Conservation (phyloP, 2,888 invertebrate species). For the Sycophila texana region DNA sequence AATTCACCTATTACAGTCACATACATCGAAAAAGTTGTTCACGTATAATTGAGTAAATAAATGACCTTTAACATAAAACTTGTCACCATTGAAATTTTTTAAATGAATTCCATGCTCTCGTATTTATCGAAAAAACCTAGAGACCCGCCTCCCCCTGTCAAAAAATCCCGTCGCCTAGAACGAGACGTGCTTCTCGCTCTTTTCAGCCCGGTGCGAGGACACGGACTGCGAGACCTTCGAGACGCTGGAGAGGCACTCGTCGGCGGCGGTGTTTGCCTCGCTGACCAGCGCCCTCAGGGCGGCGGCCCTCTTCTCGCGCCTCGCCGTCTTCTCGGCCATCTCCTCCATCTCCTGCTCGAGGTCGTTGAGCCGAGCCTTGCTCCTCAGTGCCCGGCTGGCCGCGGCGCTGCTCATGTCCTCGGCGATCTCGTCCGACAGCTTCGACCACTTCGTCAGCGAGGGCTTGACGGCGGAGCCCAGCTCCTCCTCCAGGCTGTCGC, state of each 20-base stretch:
- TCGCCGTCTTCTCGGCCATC: conserved; percentile 82
- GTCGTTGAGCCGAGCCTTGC: conserved; percentile 83
- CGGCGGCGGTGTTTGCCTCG: conserved; percentile 77
- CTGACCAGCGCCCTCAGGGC: conserved; percentile 83
- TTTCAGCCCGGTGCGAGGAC: conserved; percentile 63
- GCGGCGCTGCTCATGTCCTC: conserved; percentile 79
- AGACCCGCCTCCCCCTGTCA: too few species aligned
- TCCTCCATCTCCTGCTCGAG: conserved; percentile 87
- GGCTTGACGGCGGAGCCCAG: conserved; percentile 70
- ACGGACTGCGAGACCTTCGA: conserved; percentile 65
- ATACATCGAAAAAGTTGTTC: too few species aligned
- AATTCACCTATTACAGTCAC: too few species aligned
- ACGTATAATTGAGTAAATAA: too few species aligned
- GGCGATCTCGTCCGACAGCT: conserved; percentile 77
- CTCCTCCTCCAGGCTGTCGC: conserved; percentile 80
- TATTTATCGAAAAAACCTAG: too few species aligned
- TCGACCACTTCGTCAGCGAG: conserved; percentile 81
- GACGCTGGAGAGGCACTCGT: conserved; percentile 58
- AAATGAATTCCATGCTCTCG: too few species aligned
- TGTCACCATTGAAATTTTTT: too few species aligned
- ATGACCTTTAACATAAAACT: too few species aligned
- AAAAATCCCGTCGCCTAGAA: conserved; percentile 62
- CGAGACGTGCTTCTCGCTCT: conserved; percentile 71
- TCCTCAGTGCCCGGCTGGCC: conserved; percentile 80
- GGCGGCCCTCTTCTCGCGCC: conserved; percentile 84